Evolutionary conservation across 1,140 invertebrate species (phyloP).

Genomic region (Eriocheir sinensis): DNA sequence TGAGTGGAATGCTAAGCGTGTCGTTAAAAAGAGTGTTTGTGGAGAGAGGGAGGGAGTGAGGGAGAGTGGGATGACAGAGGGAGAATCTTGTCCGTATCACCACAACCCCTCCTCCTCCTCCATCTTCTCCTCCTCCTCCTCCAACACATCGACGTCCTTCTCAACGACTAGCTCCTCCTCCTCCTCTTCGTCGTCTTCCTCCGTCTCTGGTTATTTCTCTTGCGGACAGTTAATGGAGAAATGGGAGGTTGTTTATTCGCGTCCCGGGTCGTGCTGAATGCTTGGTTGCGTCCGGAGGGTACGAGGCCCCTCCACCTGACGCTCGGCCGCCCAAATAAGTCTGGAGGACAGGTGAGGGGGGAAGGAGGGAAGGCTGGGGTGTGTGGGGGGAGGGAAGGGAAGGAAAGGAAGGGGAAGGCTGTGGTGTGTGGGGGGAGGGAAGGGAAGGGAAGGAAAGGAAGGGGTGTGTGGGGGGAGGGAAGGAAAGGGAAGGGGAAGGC

Average conservation of each 20-base stretch:
- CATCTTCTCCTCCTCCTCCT: background rate
- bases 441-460: background rate
- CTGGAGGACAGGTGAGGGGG: background rate
- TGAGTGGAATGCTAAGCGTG: constrained; percentile 21
- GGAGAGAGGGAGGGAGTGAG: background rate
- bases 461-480: background rate
- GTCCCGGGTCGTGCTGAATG: background rate
- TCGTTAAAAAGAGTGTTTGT: constrained; percentile 23
- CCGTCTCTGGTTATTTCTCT: background rate
- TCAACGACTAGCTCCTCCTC: too few relatives aligned
- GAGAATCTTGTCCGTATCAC: constrained; percentile 15
- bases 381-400: background rate
- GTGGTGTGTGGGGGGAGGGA: too few relatives aligned
- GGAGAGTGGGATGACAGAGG: constrained; percentile 19
- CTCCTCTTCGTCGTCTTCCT: background rate
- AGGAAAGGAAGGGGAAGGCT: background rate
- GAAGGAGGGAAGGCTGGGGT: background rate
- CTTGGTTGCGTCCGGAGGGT: constrained; percentile 1
- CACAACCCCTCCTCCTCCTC: background rate
- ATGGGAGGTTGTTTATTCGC: background rate
- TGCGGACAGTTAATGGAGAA: background rate
- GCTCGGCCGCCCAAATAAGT: background rate
- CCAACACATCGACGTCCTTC: background rate
- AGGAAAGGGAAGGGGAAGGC: too few relatives aligned
- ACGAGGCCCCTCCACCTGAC: background rate